Evolutionary conservation across 1,140 invertebrate genomes (phyloP).

Genomic region (Pomacea maculata): DNA sequence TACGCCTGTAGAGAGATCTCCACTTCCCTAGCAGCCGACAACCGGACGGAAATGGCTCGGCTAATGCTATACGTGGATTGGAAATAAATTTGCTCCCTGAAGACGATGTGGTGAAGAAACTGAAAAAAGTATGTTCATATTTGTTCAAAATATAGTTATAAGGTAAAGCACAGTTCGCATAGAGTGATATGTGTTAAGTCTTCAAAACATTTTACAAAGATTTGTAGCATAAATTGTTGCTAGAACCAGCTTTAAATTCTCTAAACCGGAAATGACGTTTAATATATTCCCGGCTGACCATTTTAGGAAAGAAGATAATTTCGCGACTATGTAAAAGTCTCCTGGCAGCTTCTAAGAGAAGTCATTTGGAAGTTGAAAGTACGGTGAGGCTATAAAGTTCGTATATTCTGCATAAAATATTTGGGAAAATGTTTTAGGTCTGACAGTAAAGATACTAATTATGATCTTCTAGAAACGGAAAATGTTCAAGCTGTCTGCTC

Average conservation of each 20-base stretch:
- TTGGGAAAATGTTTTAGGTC: neutral
- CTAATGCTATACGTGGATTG: no score
- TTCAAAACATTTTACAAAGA: neutral
- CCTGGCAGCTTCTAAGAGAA: neutral
- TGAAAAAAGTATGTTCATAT: no score
- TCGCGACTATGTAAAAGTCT: neutral
- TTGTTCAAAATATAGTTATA: no score
- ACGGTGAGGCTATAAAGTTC: neutral
- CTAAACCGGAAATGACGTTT: conserved; percentile 14
- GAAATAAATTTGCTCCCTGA: no score
- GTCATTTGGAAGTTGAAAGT: neutral
- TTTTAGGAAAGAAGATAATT: conserved; percentile 23
- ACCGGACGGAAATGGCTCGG: no score
- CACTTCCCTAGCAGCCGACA: no score
- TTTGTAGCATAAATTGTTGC: neutral
- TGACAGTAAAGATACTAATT: neutral
- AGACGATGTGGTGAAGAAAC: no score
- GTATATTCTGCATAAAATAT: neutral
- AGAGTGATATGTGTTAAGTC: neutral
- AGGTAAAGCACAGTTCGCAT: neutral
- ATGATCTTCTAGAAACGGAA: neutral
- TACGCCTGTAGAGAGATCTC: no score
- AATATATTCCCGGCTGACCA: conserved; percentile 17
- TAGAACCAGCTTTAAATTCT: neutral
- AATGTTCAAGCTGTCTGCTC: no score